Base-by-base conservation (phyloP, 2,113 vertebrate species). In the Phylloscopus trochilus region DNA sequence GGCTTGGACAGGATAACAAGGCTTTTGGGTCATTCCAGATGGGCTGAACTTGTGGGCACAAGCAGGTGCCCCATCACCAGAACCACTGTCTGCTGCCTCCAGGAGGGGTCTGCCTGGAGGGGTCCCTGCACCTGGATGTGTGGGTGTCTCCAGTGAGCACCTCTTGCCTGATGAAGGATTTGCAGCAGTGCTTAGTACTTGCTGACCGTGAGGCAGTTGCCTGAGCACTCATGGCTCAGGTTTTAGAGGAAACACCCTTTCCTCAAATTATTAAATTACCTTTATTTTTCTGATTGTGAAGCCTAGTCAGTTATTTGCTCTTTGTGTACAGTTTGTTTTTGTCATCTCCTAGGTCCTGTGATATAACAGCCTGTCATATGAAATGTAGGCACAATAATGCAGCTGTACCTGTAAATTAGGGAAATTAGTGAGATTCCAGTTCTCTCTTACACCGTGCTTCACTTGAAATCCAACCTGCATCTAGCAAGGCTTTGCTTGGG, bases 81-180 rank as follows among this genome's bases (percentile, higher is more conserved):
- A 73, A 17, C 14, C 19, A 12, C 15, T 2, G 2, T n/a, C 28
- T 75, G 22, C 24, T 83, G 64, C 33, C 13, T 1, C 2, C 9
- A 39, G 44, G n/a, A 69, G 10, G 6, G 4, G 3, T 58, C 24
- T 86, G 21, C 37, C 19, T 2, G 4, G 28, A 37, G 6, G 8
- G 4, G 1, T 46, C 3, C 1, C 46, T 35, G n/a, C 3, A 0
- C 18, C 27, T 44, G 56, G 37, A 53, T 15, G 14, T 0, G 0
- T 26, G 7, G 35, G 9, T 46, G 13, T 47, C 15, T 0, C 8
- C n/a, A 58, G 22, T 1, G 3, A 89, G 30, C 12, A 41, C 52
- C 22, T 87, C 39, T 31, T 1, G 0, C 22, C 13, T 60, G n/a
- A 33, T 0, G 3, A 37, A 68, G 39, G 33, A 68, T 73, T 82